A percentile compares a stretch with the other conserved stretches of the same genome.
These are phyloP conservation scores for Sphaerodactylus townsendi DNA, from an alignment of 2,113 vertebrate genomes.

Conservation along the genomic window DNA sequence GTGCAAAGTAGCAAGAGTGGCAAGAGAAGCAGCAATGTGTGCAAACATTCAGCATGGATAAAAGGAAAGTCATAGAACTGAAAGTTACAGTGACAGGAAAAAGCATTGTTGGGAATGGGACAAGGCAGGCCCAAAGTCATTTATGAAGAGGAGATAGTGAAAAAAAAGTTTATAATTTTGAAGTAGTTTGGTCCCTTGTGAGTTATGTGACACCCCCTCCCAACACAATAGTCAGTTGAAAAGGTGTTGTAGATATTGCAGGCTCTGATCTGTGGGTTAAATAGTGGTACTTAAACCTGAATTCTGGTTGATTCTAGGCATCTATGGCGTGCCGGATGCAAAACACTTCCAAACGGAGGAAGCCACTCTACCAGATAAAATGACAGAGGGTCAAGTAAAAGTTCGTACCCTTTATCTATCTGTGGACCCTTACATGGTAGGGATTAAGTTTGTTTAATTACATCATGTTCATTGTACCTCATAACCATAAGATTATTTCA, in stretches of 20 bases:
- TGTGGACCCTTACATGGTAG: conserved; percentile 97
- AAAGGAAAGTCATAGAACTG: not conserved
- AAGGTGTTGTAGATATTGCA: not conserved
- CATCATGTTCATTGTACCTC: too few relatives aligned
- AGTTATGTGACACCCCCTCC: not conserved
- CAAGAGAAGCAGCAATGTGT: not conserved
- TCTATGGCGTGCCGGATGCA: conserved; percentile 81
- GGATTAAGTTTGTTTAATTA: conserved; percentile 21
- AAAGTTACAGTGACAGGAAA: not conserved
- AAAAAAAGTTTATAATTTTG: too few relatives aligned
- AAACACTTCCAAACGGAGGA: conserved; percentile 88
- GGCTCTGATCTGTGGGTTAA: not conserved
- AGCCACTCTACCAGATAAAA: conserved; percentile 66
- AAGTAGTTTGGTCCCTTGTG: not conserved
- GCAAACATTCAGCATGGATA: not conserved
- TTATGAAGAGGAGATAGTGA: not conserved
- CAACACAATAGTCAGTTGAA: not conserved
- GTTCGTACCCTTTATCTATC: conserved; percentile 90
- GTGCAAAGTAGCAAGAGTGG: not conserved
- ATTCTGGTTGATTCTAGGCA: conserved; percentile 71
- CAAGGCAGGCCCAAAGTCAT: not conserved
- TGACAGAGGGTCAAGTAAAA: conserved; percentile 80
- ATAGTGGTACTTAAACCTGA: not conserved
- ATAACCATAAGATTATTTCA: too few relatives aligned
- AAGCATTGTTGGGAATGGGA: not conserved